Percentiles rank a stretch among this genome's conserved stretches.
These are phyloP conservation scores for Hypomecis atomaria DNA, from an alignment of 2,888 invertebrate species.

Conservation along the genomic window DNA sequence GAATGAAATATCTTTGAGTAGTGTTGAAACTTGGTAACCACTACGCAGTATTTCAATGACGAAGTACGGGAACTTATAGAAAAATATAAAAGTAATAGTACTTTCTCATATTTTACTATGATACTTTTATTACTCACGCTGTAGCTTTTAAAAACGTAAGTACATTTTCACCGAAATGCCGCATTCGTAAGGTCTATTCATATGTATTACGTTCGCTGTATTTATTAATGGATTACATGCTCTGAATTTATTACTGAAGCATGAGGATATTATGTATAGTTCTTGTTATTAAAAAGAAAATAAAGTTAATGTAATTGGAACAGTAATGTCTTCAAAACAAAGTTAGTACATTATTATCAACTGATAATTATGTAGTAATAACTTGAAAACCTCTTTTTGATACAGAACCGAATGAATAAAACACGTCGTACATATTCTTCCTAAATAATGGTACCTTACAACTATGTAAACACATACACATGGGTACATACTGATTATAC, in stretches of 20 bases:
- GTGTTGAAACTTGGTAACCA: conserved; percentile 11
- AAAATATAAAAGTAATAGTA: conserved; percentile 7
- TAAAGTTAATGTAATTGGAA: too few species aligned
- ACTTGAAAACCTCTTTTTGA: too few species aligned
- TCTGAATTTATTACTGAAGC: conserved; percentile 45
- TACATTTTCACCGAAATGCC: conserved; percentile 41
- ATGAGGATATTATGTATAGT: background rate
- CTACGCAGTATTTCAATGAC: conserved; percentile 8
- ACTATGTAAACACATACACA: too few species aligned
- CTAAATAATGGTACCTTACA: too few species aligned
- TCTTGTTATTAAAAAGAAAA: too few species aligned
- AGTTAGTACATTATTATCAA: too few species aligned
- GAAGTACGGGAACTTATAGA: conserved; percentile 4
- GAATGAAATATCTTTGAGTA: conserved; percentile 22
- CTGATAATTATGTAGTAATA: too few species aligned
- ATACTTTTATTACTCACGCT: conserved; percentile 6
- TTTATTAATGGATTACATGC: conserved; percentile 61
- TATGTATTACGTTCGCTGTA: conserved; percentile 46
- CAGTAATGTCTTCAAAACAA: too few species aligned
- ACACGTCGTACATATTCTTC: too few species aligned
- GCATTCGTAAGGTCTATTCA: conserved; percentile 48
- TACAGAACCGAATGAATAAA: too few species aligned
- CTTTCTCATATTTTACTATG: conserved; percentile 6
- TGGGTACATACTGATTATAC: too few species aligned
- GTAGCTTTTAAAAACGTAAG: conserved; percentile 17